A percentile compares a stretch with the other conserved stretches of the same genome.
These are phyloP conservation scores for Champsocephalus esox DNA, from an alignment of 2,797 vertebrate species.

Conservation along the genomic window DNA sequence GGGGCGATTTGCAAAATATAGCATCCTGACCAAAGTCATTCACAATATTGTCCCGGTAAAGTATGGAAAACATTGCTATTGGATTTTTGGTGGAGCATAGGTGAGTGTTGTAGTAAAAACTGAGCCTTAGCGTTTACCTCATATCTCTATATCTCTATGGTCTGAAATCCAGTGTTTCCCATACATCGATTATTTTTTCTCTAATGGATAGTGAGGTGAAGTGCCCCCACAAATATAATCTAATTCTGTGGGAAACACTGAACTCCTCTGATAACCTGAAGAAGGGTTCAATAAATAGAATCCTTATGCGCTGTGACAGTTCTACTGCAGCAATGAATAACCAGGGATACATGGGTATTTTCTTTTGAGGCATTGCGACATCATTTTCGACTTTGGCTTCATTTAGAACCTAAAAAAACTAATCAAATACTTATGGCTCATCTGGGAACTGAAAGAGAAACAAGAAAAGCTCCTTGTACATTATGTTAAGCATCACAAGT, in stretches of 20 bases:
- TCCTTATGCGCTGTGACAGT: neutral
- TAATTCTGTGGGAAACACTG: no score
- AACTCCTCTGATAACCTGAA: constrained; percentile 29
- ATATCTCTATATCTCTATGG: constrained; percentile 7
- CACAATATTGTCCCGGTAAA: no score
- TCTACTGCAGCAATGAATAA: constrained; percentile 29
- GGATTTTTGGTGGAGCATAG: no score
- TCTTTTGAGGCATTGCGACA: constrained; percentile 20
- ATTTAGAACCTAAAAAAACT: constrained; percentile 5
- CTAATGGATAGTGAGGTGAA: no score
- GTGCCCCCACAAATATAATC: no score
- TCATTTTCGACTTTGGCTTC: constrained; percentile 37
- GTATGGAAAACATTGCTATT: no score
- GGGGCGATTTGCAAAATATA: no score
- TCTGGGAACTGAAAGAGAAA: constrained; percentile 10
- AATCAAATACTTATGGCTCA: constrained; percentile 30
- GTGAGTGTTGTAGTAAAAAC: constrained; percentile 21
- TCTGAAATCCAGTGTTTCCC: constrained; percentile 9
- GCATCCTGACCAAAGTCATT: no score
- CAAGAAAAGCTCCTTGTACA: constrained; percentile 19
- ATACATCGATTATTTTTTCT: no score
- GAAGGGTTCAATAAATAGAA: constrained; percentile 39
- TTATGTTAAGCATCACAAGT: constrained; percentile 26
- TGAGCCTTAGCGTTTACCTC: constrained; percentile 18
- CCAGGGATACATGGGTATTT: constrained; percentile 17